phyloP scores from a whole-genome alignment of 2,113 vertebrate species.

The Dicentrarchus labrax region DNA sequence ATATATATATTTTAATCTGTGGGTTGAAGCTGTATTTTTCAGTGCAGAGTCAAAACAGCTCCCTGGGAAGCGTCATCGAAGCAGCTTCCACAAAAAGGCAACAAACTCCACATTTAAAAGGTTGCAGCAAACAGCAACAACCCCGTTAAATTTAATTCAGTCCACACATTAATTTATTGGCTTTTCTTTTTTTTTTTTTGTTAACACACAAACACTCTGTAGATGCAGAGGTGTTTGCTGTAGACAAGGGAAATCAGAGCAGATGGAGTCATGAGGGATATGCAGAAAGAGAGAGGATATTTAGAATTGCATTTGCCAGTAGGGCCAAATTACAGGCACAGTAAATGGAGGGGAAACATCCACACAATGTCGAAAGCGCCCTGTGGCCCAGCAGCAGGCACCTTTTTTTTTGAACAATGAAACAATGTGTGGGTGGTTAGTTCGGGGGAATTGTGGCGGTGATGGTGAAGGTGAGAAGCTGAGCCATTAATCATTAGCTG shows the following conservation, averaged over 20 bases:
- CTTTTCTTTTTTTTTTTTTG: background rate
- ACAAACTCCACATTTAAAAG: constrained; percentile 15
- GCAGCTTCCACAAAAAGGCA: constrained; percentile 3
- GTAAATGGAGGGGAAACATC: constrained; percentile 28
- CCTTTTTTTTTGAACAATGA: constrained; percentile 39
- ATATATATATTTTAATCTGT: constrained; percentile 23
- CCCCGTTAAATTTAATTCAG: background rate
- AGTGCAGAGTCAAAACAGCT: constrained; percentile 37
- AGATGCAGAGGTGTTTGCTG: constrained; percentile 38
- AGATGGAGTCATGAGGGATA: constrained; percentile 60
- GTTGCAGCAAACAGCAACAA: constrained; percentile 18
- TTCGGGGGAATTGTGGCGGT: constrained; percentile 9
- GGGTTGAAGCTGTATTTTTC: constrained; percentile 51
- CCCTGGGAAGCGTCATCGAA: constrained; percentile 40
- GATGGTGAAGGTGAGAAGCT: constrained; percentile 63
- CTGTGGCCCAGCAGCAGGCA: constrained; percentile 33
- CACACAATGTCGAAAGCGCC: constrained; percentile 28
- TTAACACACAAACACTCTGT: background rate
- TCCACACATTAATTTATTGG: constrained; percentile 29
- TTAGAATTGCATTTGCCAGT: constrained; percentile 29
- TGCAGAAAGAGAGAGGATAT: background rate
- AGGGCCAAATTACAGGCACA: constrained; percentile 32
- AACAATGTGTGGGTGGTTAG: constrained; percentile 40
- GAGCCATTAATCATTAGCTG: constrained; percentile 70
- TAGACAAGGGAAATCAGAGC: constrained; percentile 47